Evolutionary conservation across 2,888 invertebrate species (phyloP).

Genomic region (Archaeoteleia sp.): DNA sequence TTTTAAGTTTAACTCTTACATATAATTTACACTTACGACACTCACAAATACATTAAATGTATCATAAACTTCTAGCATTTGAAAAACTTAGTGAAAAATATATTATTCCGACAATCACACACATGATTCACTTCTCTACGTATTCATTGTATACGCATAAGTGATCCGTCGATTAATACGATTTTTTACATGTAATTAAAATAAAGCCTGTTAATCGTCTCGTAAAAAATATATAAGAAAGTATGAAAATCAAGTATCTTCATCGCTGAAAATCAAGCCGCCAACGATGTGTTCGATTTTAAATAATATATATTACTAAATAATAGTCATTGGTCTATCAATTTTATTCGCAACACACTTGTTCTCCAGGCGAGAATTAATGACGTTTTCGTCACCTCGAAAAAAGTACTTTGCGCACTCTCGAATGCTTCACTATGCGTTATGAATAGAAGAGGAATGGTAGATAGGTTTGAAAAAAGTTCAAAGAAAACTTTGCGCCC

Average conservation of each 20-base stretch:
- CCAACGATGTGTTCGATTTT: constrained; percentile 55
- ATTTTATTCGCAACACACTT: constrained; percentile 50
- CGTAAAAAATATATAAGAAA: constrained; percentile 67
- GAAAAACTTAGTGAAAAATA: constrained; percentile 20
- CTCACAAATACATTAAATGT: no score
- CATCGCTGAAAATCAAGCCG: constrained; percentile 59
- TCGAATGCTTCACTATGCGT: constrained; percentile 8
- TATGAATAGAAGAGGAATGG: neutral
- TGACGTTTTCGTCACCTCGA: constrained; percentile 7
- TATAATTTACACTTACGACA: no score
- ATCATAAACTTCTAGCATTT: no score
- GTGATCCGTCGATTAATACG: constrained; percentile 65
- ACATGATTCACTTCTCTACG: constrained; percentile 7
- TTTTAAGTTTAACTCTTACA: no score
- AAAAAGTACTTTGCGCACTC: constrained; percentile 1
- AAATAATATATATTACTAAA: constrained; percentile 65
- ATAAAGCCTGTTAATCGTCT: constrained; percentile 65
- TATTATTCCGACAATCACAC: constrained; percentile 24
- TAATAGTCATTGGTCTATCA: constrained; percentile 73
- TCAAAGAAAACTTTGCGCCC: no score
- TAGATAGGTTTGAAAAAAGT: neutral
- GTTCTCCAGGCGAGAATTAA: neutral
- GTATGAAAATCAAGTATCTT: constrained; percentile 47
- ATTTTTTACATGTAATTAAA: constrained; percentile 63
- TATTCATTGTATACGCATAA: constrained; percentile 60